Conservation (phyloP, 2,888 invertebrate species). For the Galeopsomyia nigrocyanea region DNA sequence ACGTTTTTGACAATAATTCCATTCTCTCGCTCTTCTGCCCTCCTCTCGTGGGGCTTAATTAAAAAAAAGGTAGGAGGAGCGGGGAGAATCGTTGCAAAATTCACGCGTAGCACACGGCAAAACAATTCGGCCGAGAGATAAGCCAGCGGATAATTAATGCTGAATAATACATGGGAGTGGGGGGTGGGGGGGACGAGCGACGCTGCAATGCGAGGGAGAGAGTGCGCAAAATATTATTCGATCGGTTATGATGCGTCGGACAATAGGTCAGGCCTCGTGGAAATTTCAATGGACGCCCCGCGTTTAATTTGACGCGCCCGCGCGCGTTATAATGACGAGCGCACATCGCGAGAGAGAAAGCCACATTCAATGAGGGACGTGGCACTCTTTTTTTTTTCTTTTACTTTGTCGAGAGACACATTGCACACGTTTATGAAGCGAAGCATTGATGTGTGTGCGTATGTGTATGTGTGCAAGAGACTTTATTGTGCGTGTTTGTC, state of each 20-base stretch:
- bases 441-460: slow-evolving; percentile 4
- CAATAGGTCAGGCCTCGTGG: not conserved
- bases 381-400: too few relatives aligned
- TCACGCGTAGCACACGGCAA: not conserved
- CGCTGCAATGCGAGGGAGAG: not conserved
- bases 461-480: slow-evolving; percentile 4
- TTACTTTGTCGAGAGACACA: too few relatives aligned
- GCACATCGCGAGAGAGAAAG: too few relatives aligned
- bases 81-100: slow-evolving; percentile 2
- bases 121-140: slow-evolving; percentile 4
- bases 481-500: not conserved
- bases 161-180: slow-evolving; percentile 33
- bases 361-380: too few relatives aligned
- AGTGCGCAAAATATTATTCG: slow-evolving; percentile 1
- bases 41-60: slow-evolving; percentile 2
- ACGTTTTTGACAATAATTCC: slow-evolving; percentile 14
- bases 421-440: slow-evolving; percentile 1
- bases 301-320: slow-evolving; percentile 16
- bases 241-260: slow-evolving; percentile 20
- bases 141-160: slow-evolving; percentile 31
- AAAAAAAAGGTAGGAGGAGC: slow-evolving; percentile 3
- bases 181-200: not conserved
- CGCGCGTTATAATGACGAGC: not conserved
- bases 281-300: slow-evolving; percentile 20
- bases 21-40: too few relatives aligned